phyloP scores from a whole-genome alignment of 1,140 invertebrate genomes.

The Drosophila trapezifrons region DNA sequence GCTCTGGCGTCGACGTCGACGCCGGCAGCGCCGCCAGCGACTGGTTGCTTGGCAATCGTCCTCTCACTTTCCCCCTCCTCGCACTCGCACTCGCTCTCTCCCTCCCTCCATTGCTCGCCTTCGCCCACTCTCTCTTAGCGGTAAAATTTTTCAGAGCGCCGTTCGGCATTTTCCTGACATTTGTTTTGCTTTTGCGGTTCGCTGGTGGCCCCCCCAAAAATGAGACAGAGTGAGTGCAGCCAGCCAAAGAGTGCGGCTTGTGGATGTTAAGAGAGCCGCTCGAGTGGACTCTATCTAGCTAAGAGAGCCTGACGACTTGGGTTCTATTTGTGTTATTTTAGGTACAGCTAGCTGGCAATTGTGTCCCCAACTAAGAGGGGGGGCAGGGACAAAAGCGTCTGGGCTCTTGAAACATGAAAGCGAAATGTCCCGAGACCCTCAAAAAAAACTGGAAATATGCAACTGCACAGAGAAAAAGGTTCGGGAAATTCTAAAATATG shows the following conservation, averaged over 20 bases:
- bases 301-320: conserved; percentile 36
- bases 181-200: conserved; percentile 79
- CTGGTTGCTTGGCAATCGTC: conserved; percentile 62
- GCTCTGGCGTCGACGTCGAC: conserved; percentile 13
- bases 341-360: conserved; percentile 39
- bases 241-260: conserved; percentile 3
- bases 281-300: conserved; percentile 60
- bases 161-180: conserved; percentile 70
- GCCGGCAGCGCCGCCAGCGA: conserved; percentile 49
- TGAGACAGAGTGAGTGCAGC: conserved; percentile 12
- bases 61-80: conserved; percentile 19
- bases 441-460: conserved; percentile 33
- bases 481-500: background rate
- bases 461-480: conserved; percentile 1
- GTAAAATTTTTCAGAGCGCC: conserved; percentile 51
- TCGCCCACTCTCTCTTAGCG: conserved; percentile 48
- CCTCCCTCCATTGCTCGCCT: conserved; percentile 5
- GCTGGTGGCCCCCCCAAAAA: conserved; percentile 21
- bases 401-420: conserved; percentile 63
- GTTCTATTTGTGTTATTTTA: conserved; percentile 36
- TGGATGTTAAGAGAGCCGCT: conserved; percentile 59
- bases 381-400: conserved; percentile 6
- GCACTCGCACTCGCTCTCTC: conserved; percentile 9
- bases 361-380: conserved; percentile 27
- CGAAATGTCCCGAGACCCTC: conserved; percentile 40